Evolutionary conservation across 35 echinoderm and acorn worm genomes (phyloP), one percentile per base, ranked within the genome.

Genomic region (Apostichopus californicus): DNA sequence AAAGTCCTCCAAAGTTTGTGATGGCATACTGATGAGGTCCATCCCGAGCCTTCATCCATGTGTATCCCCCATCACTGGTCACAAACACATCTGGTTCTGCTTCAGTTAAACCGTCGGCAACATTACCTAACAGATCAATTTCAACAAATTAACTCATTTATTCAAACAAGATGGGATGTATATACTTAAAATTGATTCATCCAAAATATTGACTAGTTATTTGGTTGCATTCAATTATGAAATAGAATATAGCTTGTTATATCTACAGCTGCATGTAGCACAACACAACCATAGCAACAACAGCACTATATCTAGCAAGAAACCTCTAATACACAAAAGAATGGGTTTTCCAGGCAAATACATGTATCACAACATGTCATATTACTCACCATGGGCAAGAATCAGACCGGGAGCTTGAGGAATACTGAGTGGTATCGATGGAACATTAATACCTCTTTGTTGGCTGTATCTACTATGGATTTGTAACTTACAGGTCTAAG

Each of bases 21-120:
- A 98, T 94, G 17, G 96, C 93, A 92, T 95, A 94, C 55, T 95
- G 94, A 93, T 98, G 94, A 8, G 94, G 94, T 6, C 96, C 94
- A 80, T 81, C 77, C 54, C 94, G 60, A 12, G 90, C 94, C 83
- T 91, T 92, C 22, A 26, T 86, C 96, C 96, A 98, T 78, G 73
- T 92, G 73, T 98, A 98, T 54, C 96, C 96, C 0, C 96, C 96
- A 91, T 98, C 96, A 73, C 90, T 93, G 28, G 92, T 92, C 6
- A 95, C 90, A 86, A 92, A 98, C 57, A 98, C 96, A 93, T 98
- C 96, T 3, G 96, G 96, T 9, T 60, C 14, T 21, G 54, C 24
- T 58, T 79, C 56, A 77, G 92, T 89, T 78, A 95, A 78, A 13
- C 80, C 90, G 90, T 92, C 90, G 5, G 94, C 94, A 73, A 95